Base-by-base conservation (phyloP, 2,888 invertebrate genomes). In the Taphrorychus bicolor region DNA sequence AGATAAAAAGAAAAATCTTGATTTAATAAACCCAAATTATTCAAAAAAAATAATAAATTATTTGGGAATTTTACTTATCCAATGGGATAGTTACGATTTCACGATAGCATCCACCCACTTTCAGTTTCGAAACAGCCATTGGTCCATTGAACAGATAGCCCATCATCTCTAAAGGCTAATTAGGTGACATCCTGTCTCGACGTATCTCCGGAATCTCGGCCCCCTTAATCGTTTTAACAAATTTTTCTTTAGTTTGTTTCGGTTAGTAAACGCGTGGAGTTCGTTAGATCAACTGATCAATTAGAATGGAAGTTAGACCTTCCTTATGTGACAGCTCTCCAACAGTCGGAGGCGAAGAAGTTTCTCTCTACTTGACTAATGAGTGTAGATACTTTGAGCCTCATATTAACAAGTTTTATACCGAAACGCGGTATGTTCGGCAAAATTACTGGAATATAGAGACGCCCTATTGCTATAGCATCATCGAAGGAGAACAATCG, bases 111-210 rank as follows among this genome's bases (percentile, higher is more conserved):
- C 61, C 70, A 66, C 70, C 70, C 70, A 70, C 70, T 21, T n/a
- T 18, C 23, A 19, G 51, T 70, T 66, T 66, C 66, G 66, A 62
- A 61, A 70, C 53, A 24, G 16, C 53, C 21, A 70, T 70, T 70
- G 70, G 70, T 62, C 70, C 59, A 70, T 24, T 66, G 66, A 60
- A 66, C 60, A 69, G 65, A 69, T 66, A n/a, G 54, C 57, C 59
- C 49, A 66, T 70, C 70, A 66, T 54, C 57, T 62, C 57, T 18
- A 56, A 49, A 70, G 56, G 66, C 70, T 70, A 70, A 70, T 70
- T 70, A 70, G 66, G 59, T 61, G 59, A 69, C 69, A 69, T 69
- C 69, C 69, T 64, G 69, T 63, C 59, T 61, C 51, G 54, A 57
- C 57, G 57, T 42, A 66, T 69, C 62, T 70, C 58, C 59, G 57